Percentiles rank a stretch among this genome's conserved stretches.
These are phyloP conservation scores for Phataginus tricuspis DNA, from an alignment of 2,797 vertebrate genomes.

Conservation along the genomic window DNA sequence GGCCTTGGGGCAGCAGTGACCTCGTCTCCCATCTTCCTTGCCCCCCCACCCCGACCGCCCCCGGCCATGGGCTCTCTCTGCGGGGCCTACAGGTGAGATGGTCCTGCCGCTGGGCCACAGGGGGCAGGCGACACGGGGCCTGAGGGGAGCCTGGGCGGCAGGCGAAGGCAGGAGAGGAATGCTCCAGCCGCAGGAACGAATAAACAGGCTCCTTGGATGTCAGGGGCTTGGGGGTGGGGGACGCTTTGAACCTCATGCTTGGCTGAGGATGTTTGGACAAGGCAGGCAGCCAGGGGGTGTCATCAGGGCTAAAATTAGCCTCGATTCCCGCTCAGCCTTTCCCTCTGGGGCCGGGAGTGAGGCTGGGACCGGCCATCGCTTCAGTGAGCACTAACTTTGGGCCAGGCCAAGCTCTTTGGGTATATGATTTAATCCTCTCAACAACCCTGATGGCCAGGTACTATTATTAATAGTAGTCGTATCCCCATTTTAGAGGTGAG, in stretches of 20 bases:
- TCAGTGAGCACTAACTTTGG: not conserved
- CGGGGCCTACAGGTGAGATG: not conserved
- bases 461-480: no score
- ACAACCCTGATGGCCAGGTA: not conserved
- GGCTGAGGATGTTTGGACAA: slow-evolving; percentile 67
- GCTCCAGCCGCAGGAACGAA: slow-evolving; percentile 32
- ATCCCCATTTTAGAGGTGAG: not conserved
- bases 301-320: slow-evolving; percentile 81
- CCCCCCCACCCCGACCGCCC: not conserved
- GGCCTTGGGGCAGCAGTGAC: not conserved
- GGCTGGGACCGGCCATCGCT: not conserved
- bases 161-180: slow-evolving; percentile 27
- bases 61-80: accelerated
- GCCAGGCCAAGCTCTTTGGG: not conserved
- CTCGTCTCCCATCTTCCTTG: not conserved
- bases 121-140: not conserved
- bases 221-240: slow-evolving; percentile 44
- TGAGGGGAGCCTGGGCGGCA: not conserved
- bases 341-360: slow-evolving; percentile 39
- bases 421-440: not conserved
- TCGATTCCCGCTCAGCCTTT: slow-evolving; percentile 66
- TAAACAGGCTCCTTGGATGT: slow-evolving; percentile 67
- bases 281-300: slow-evolving; percentile 73
- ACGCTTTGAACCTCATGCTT: slow-evolving; percentile 63
- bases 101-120: not conserved